Evolutionary conservation across 2,888 invertebrate genomes (phyloP).

Genomic region (Lysandra bellargus): DNA sequence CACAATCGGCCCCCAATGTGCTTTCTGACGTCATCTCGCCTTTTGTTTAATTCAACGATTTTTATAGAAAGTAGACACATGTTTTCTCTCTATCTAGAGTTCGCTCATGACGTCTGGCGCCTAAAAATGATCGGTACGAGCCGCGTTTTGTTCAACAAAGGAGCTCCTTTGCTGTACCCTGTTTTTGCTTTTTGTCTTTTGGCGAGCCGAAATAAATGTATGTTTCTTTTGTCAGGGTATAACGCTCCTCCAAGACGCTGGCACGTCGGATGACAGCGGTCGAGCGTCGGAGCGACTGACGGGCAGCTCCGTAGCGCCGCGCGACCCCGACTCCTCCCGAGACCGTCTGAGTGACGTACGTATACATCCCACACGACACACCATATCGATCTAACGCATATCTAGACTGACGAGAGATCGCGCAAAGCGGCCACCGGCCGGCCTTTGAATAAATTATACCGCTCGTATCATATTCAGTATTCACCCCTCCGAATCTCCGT

Average conservation of each 20-base stretch:
- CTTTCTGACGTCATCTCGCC: neutral
- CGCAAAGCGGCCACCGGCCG: neutral
- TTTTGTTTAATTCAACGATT: neutral
- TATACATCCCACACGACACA: constrained; percentile 48
- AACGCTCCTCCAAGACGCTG: constrained; percentile 87
- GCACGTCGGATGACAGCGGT: constrained; percentile 92
- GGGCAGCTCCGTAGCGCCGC: constrained; percentile 86
- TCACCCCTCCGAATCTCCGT: constrained; percentile 1
- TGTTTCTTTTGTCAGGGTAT: constrained; percentile 81
- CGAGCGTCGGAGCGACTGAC: constrained; percentile 90
- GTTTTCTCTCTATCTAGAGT: neutral
- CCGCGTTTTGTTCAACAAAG: neutral
- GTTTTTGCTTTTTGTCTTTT: neutral
- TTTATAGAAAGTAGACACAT: neutral
- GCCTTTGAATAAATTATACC: constrained; percentile 5
- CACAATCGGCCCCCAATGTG: neutral
- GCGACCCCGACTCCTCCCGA: constrained; percentile 90
- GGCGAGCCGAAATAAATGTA: constrained; percentile 37
- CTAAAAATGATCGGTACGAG: neutral
- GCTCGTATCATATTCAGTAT: neutral
- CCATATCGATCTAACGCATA: constrained; percentile 16
- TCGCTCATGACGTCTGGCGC: neutral
- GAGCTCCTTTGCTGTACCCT: neutral
- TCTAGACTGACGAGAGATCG: constrained; percentile 11
- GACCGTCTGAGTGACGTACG: constrained; percentile 93